Percentiles rank a stretch among this genome's conserved stretches.
Conservation (phyloP, 2,113 vertebrate genomes). For the Gymnogyps californianus region DNA sequence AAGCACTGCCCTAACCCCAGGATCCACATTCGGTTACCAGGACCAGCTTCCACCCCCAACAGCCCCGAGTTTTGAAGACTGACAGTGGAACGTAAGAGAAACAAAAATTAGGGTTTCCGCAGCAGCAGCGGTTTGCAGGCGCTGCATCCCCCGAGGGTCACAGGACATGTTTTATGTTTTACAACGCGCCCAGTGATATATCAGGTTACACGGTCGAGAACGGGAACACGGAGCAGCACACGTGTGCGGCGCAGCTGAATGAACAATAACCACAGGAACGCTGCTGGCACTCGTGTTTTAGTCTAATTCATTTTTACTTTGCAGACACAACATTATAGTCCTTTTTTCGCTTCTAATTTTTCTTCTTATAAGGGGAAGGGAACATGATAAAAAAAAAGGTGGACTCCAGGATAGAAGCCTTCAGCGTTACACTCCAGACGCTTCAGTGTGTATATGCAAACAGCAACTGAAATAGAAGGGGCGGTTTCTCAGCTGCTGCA, state of each 20-base stretch:
- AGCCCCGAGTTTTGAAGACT: not conserved
- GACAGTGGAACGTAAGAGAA: rapidly evolving
- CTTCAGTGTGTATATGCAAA: not conserved
- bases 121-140: not conserved
- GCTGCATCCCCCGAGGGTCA: rapidly evolving
- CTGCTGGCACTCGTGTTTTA: not conserved
- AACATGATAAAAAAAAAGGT: rapidly evolving
- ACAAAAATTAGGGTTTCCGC: rapidly evolving
- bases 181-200: rapidly evolving
- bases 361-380: not conserved
- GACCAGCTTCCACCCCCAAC: not conserved
- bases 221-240: not conserved
- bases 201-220: rapidly evolving
- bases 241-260: not conserved
- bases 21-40: not conserved
- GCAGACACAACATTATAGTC: not conserved
- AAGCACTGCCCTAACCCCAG: not conserved
- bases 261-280: not conserved
- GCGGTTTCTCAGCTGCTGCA: not conserved
- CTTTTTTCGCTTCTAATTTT: not conserved
- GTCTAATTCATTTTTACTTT: not conserved
- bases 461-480: not conserved
- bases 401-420: not conserved
- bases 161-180: rapidly evolving
- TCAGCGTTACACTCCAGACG: rapidly evolving